Evolutionary conservation across 1,140 invertebrate species (phyloP), one percentile per base, ranked within the genome.

Genomic region (Neodiprion pinetum): DNA sequence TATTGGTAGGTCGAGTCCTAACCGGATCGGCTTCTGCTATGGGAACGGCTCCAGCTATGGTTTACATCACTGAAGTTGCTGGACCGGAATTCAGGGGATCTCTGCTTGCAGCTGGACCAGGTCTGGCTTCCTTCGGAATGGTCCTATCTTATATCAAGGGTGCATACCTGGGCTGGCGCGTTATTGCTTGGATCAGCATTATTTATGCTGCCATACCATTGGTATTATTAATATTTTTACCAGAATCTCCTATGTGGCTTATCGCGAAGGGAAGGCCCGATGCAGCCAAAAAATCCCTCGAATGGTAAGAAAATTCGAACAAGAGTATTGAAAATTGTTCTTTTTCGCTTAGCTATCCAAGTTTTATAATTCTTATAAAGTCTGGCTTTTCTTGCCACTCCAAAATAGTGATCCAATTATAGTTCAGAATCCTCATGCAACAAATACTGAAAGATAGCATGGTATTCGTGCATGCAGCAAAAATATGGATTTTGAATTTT

Each of bases 171-270:
- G 78, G 82, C 1, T 94, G 93, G 93, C 81, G 90, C 12, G 80
- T 87, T 9, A 87, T 91, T 1, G 90, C 92, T 3, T 92, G 91
- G 90, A 78, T 88, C 5, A 81, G 82, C 49, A 90, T 91, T 67
- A 87, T 88, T 21, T 88, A 92, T 28, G 87, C 91, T 28, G 78
- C 92, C 1, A 75, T 91, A 1, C 86, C 93, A 1, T 82, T 90
- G 5, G 75, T 91, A 11, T 67, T 93, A 1, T 84, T 91, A 14
- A 72, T 92, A 7, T 89, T 90, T 72, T 87, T 94, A 12, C 93
- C 93, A 0, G 94, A 95, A 87, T 94, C 93, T 73, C 94, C 94
- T 1, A 83, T 89, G 0, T 93, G 91, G 91, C 82, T 93, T 0
- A 85, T 93, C 0, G 88, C 89, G 0, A 91, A 91, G 76, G 91